Evolutionary conservation across 2,797 vertebrate genomes (phyloP).

Genomic region (Channa striata): DNA sequence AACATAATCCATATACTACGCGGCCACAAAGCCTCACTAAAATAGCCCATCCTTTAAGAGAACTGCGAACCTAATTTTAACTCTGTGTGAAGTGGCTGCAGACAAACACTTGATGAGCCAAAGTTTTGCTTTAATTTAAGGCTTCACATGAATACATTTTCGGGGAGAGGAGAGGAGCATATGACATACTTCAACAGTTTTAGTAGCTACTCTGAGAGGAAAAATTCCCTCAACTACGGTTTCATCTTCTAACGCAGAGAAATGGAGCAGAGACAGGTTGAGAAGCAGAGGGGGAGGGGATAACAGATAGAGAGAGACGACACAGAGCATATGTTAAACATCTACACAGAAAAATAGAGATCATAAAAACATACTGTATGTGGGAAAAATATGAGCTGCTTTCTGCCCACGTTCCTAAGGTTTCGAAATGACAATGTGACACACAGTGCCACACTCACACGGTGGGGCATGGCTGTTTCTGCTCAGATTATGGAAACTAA

Average conservation of each 20-base stretch:
- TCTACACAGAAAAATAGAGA: slow-evolving; percentile 9
- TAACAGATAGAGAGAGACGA: background rate
- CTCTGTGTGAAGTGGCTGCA: slow-evolving; percentile 37
- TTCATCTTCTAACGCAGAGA: slow-evolving; percentile 20
- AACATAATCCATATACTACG: background rate
- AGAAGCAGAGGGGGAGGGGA: background rate
- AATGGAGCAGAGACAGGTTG: slow-evolving; percentile 23
- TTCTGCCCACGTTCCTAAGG: background rate
- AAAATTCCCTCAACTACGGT: slow-evolving; percentile 18
- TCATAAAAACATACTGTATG: background rate
- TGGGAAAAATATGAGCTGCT: background rate
- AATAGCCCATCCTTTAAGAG: slow-evolving; percentile 26
- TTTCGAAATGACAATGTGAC: background rate
- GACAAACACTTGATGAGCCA: slow-evolving; percentile 40
- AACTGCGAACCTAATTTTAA: slow-evolving; percentile 40
- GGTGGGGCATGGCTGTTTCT: background rate
- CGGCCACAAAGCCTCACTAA: slow-evolving; percentile 13
- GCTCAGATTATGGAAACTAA: too few species aligned
- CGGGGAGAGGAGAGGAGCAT: slow-evolving; percentile 9
- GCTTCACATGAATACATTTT: slow-evolving; percentile 5
- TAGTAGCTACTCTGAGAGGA: slow-evolving; percentile 22
- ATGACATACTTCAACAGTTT: slow-evolving; percentile 50
- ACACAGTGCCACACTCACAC: background rate
- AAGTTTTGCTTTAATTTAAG: slow-evolving; percentile 25
- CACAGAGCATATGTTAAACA: background rate